A percentile compares a stretch with the other conserved stretches of the same genome.
Evolutionary conservation across 2,888 invertebrate species (phyloP).

Genomic region (Callimorpha dominula): DNA sequence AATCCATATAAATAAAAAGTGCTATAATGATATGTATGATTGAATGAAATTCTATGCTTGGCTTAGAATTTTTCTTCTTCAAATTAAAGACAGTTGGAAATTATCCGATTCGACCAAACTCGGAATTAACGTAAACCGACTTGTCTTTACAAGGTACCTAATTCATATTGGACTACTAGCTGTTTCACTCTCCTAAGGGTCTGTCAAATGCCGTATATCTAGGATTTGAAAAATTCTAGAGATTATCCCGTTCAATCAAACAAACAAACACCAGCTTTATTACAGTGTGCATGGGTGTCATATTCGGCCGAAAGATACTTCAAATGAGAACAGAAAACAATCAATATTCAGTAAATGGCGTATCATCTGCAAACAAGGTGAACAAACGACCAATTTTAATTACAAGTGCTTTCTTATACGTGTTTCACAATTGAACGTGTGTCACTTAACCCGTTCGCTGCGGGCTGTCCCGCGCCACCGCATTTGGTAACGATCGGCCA

Average conservation of each 20-base stretch:
- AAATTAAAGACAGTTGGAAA: too few relatives aligned
- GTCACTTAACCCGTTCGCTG: conserved; percentile 67
- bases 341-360: background rate
- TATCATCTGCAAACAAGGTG: conserved; percentile 32
- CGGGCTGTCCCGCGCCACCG: conserved; percentile 61
- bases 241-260: background rate
- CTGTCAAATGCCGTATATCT: background rate
- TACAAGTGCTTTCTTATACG: conserved; percentile 58
- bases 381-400: conserved; percentile 47
- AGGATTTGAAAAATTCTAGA: background rate
- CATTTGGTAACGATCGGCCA: conserved; percentile 71
- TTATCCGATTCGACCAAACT: background rate
- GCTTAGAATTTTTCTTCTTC: too few relatives aligned
- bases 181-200: too few relatives aligned
- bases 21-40: too few relatives aligned
- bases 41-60: too few relatives aligned
- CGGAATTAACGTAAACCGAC: background rate
- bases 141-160: background rate
- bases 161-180: background rate
- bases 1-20: too few relatives aligned
- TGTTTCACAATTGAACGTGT: conserved; percentile 66
- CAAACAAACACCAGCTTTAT: background rate
- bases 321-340: background rate
- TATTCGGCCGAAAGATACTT: background rate
- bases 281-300: background rate